Base-by-base conservation (phyloP, 2,888 invertebrate species). In the Drosophila anomelani region DNA sequence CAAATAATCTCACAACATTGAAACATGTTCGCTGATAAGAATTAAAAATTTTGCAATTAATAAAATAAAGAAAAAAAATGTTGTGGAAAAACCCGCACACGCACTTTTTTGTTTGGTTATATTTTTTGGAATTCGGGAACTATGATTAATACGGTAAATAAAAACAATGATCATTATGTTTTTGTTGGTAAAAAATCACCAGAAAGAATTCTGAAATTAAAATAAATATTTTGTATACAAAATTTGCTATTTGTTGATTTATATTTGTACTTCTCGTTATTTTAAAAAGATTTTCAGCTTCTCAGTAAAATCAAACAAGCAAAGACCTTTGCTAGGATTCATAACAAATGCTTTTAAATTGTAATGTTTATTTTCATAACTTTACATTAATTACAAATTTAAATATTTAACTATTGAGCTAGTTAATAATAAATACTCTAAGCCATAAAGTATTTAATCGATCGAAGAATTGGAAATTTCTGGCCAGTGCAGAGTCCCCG, bases 401-500 rank as follows among this genome's bases (percentile, higher is more conserved):
- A 26, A 26, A 26, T 10, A 23, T 46, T 7, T 4, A 46, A n/a
- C 9, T 26, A 26, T 26, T 9, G 0, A 46, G 5, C 10, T 29
- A 29, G 10, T n/a, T 10, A 47, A 47, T 1, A 29, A 9, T 9
- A 47, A 58, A 29, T 49, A 2, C 15, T 32, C 13, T 77, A 85
- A 8, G 32, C 58, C 49, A 87, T 55, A 61, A 94, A 93, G 87
- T 94, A 95, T 92, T 96, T 96, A 59, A 95, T 95, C 1, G 95
- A 95, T 74, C 96, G 94, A 56, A 96, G 93, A 64, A 97, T 94
- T 0, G 97, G 97, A 90, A 94, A 97, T 89, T 96, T 96, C 85
- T 96, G 95, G 0, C 96, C 96, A 4, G 95, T 95, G 93, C 97
- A 97, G 0, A 95, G 93, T 1, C 97, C 97, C 38, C 96, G 94